These are phyloP conservation scores for Dendrocopos noguchii DNA, from an alignment of 2,113 vertebrate genomes.

Conservation along the genomic window DNA sequence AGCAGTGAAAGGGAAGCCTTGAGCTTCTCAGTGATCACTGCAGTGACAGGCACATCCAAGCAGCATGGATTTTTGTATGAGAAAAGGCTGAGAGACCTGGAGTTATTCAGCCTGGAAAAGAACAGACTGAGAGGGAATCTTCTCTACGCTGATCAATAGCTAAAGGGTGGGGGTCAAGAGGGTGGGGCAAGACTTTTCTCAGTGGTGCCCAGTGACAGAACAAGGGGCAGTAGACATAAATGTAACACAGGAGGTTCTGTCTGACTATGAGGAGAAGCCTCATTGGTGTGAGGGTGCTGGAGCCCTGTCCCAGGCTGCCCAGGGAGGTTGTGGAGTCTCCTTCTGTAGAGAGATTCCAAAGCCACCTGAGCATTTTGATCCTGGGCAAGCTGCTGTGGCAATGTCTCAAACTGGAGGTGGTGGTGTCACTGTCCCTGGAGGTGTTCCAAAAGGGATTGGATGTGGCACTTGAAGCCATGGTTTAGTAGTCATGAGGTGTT, in stretches of 20 bases:
- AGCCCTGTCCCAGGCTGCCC: background rate
- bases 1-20: background rate
- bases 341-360: background rate
- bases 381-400: background rate
- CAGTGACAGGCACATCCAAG: background rate
- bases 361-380: background rate
- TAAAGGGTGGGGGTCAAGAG: background rate
- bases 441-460: no score
- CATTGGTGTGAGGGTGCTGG: background rate
- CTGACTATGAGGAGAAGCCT: background rate
- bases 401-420: no score
- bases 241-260: background rate
- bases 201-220: background rate
- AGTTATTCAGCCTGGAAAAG: background rate
- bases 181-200: background rate
- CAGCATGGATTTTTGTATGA: background rate
- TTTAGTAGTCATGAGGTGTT: no score
- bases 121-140: background rate
- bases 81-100: background rate
- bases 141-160: background rate
- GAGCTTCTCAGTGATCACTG: background rate
- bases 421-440: no score
- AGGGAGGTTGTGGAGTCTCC: background rate
- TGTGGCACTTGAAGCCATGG: no score
- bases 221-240: background rate